Evolutionary conservation across 2,888 invertebrate genomes (phyloP).

Genomic region (Pyrrhia umbra): DNA sequence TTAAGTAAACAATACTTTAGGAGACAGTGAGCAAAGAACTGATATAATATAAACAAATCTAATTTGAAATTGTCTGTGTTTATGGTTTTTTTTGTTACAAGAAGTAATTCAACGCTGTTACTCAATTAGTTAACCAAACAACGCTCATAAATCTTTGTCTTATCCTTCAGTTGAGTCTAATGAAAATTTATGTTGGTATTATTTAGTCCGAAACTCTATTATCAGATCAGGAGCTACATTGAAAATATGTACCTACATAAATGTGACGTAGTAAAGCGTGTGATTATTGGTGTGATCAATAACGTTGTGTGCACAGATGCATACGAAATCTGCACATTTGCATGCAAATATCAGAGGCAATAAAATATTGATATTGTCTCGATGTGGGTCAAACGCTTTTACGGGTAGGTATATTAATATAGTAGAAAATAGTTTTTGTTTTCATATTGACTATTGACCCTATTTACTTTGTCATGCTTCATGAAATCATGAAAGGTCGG

Average conservation of each 20-base stretch:
- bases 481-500: no score
- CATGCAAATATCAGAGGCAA: constrained; percentile 34
- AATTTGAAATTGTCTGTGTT: constrained; percentile 9
- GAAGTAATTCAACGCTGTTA: constrained; percentile 38
- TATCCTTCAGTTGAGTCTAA: constrained; percentile 60
- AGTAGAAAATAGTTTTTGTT: constrained; percentile 14
- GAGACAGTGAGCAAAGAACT: neutral
- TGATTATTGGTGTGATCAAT: constrained; percentile 22
- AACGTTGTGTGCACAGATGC: constrained; percentile 8
- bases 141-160: constrained; percentile 61
- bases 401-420: neutral
- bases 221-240: constrained; percentile 37
- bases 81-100: constrained; percentile 27
- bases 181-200: constrained; percentile 63
- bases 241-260: constrained; percentile 13
- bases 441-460: neutral
- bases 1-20: neutral
- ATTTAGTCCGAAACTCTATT: constrained; percentile 47
- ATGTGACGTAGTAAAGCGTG: constrained; percentile 4
- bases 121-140: constrained; percentile 55
- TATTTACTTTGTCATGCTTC: neutral
- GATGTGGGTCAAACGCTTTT: constrained; percentile 40
- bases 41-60: constrained; percentile 5
- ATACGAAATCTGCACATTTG: constrained; percentile 37
- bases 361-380: constrained; percentile 38